Percentiles rank a stretch among this genome's conserved stretches.
Conservation (phyloP, 2,797 vertebrate species). For the Sphenopsis melanotis region DNA sequence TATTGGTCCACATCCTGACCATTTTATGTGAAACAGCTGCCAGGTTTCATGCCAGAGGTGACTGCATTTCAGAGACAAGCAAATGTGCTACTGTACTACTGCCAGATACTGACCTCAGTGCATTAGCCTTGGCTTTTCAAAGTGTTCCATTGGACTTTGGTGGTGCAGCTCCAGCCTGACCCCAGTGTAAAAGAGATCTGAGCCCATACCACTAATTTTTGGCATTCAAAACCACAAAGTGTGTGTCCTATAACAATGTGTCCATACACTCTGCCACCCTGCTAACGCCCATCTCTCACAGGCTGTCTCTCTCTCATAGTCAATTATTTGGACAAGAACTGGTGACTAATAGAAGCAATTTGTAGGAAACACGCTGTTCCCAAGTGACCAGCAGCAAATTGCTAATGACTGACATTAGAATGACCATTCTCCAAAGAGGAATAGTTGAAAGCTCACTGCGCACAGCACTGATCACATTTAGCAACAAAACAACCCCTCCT, state of each 20-base stretch:
- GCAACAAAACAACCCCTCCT: neutral
- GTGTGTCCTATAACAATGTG: neutral
- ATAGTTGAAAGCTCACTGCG: conserved; percentile 12
- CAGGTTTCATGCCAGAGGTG: conserved; percentile 43
- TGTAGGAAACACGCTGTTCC: conserved; percentile 42
- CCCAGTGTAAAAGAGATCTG: neutral
- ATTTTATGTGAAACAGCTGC: conserved; percentile 21
- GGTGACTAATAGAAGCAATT: conserved; percentile 52
- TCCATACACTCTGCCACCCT: neutral
- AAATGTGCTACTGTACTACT: conserved; percentile 4
- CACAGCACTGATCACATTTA: neutral
- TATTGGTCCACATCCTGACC: neutral
- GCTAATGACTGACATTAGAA: conserved; percentile 33
- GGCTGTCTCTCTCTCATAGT: neutral
- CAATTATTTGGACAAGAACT: conserved; percentile 46
- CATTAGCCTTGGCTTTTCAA: neutral
- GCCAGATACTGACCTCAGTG: conserved; percentile 27
- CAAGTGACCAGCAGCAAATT: conserved; percentile 44
- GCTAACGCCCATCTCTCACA: neutral
- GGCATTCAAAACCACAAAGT: neutral
- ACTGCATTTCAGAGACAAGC: conserved; percentile 15
- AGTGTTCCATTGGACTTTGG: neutral
- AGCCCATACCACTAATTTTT: neutral
- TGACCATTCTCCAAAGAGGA: neutral
- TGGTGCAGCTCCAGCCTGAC: neutral